phyloP scores from a whole-genome alignment of 2,797 vertebrate species.

The Schizothorax lantsangensis region DNA sequence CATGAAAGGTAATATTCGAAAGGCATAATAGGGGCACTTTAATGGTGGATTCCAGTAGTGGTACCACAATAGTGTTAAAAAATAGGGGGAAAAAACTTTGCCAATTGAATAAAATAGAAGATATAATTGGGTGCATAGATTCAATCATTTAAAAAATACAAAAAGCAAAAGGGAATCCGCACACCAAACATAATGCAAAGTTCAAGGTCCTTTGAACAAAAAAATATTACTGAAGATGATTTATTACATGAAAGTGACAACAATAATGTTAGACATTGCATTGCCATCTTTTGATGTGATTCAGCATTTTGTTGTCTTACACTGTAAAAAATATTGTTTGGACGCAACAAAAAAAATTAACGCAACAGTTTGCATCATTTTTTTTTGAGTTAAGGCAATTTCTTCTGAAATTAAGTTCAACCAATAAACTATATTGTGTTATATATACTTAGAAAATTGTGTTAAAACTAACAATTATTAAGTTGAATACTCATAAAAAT shows the following conservation, averaged over 20 bases:
- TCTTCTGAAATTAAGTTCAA: no score
- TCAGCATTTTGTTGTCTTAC: not conserved
- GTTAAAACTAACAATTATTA: no score
- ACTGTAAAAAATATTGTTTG: no score
- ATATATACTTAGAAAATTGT: no score
- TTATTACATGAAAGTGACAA: not conserved
- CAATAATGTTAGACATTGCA: not conserved
- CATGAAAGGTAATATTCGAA: no score
- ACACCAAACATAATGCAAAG: not conserved
- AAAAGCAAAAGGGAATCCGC: not conserved
- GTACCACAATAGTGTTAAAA: not conserved
- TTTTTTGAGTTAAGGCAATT: no score
- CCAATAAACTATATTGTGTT: no score
- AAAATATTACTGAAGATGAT: not conserved
- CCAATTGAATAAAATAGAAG: not conserved
- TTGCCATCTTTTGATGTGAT: not conserved
- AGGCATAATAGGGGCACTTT: no score
- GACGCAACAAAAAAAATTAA: no score
- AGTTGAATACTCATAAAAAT: no score
- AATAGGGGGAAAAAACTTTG: not conserved
- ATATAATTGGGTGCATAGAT: not conserved
- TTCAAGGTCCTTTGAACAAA: not conserved
- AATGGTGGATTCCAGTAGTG: not conserved
- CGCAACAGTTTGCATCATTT: no score
- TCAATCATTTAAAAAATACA: not conserved